Evolutionary conservation across 2,113 vertebrate genomes (phyloP).

Genomic region (Piliocolobus tephrosceles): DNA sequence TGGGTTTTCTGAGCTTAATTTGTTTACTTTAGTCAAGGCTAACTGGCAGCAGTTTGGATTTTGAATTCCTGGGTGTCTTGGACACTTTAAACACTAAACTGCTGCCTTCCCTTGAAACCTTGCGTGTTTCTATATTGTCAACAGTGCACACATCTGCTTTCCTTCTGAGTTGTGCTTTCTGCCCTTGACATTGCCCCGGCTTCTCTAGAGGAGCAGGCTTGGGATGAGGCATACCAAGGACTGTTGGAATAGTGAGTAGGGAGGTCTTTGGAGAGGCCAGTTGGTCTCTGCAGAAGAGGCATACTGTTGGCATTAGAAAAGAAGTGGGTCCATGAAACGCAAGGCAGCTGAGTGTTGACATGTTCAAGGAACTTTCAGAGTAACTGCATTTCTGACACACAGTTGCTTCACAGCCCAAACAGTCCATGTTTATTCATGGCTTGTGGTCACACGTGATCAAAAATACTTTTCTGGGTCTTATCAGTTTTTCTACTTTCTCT

Average conservation of each 20-base stretch:
- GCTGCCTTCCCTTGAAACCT: constrained; percentile 32
- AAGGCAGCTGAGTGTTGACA: neutral
- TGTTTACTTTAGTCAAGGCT: constrained; percentile 68
- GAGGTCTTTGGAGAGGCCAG: neutral
- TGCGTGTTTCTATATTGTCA: constrained; percentile 10
- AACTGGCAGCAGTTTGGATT: constrained; percentile 55
- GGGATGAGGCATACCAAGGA: neutral
- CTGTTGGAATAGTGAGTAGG: neutral
- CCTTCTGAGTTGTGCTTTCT: constrained; percentile 21
- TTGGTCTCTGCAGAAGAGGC: neutral
- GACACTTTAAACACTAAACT: constrained; percentile 26
- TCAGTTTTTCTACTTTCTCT: constrained; percentile 40
- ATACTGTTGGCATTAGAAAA: constrained; percentile 2
- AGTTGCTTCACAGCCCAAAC: constrained; percentile 13
- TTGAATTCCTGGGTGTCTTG: constrained; percentile 58
- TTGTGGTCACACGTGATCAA: constrained; percentile 42
- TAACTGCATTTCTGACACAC: constrained; percentile 10
- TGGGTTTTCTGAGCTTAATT: constrained; percentile 61
- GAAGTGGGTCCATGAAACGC: neutral
- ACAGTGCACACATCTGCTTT: neutral
- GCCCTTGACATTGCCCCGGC: neutral
- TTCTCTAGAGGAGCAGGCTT: neutral
- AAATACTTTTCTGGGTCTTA: constrained; percentile 42
- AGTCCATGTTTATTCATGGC: constrained; percentile 32
- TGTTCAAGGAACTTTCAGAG: neutral